Base-by-base conservation (phyloP, 1,140 invertebrate genomes). In the Bombus waltoni region DNA sequence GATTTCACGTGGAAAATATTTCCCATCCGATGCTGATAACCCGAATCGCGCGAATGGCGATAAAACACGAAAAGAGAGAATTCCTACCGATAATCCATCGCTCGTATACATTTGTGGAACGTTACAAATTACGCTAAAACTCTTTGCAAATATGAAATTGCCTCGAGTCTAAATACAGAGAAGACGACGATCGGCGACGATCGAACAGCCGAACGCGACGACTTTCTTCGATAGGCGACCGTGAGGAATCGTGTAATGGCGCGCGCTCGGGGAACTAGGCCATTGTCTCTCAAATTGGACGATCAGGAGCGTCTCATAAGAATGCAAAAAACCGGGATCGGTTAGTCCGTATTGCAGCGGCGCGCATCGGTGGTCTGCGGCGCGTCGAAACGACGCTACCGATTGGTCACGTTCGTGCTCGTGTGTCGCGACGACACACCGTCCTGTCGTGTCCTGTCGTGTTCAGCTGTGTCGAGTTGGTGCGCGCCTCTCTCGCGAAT, bases 341-440 rank as follows among this genome's bases (percentile, higher is more conserved):
- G 79, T 83, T 86, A 80, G 13, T 40, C 42, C 25, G 25, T 32
- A 57, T 76, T 74, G 57, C 57, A 82, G 15, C 28, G 32, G 44
- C 35, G 78, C 35, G 35, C 13, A 32, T 38, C 38, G 42, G 25
- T 66, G 77, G 40, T 18, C 40, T 22, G 62, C n/a, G 65, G 57
- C 84, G 72, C 66, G 71, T 78, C 65, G 74, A 89, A 81, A 86
- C 79, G 76, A 76, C 85, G 85, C 77, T 77, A 74, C 77, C 70
- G 86, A 88, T 89, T 78, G 68, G 84, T 81, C 88, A 91, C 83
- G 85, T 86, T 88, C 83, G 78, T 59, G 70, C 40, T 77, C 76
- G 42, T 84, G 81, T 40, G 47, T 74, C 66, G 81, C 53, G 62
- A 78, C 71, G 66, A 40, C 65, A 65, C 62, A 79, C 40, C 38